A percentile compares a stretch with the other conserved stretches of the same genome.
Evolutionary conservation across 2,113 vertebrate genomes (phyloP).

Genomic region (Aldabrachelys gigantea): DNA sequence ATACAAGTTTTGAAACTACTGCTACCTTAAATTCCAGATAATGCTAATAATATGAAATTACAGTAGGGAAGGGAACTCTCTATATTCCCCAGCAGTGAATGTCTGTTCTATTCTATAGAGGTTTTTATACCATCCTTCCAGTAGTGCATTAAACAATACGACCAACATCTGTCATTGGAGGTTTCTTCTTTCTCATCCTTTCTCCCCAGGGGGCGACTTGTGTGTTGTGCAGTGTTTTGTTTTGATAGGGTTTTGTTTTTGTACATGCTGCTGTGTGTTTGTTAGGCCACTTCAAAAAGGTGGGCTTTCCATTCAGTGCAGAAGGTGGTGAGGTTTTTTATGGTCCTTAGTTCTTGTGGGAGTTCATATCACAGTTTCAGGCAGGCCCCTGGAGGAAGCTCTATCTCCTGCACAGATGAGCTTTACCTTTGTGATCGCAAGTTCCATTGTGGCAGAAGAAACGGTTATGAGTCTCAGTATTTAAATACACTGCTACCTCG

Average conservation of each 20-base stretch:
- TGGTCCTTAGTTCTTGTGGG: neutral
- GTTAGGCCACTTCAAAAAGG: neutral
- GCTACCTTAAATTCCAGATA: neutral
- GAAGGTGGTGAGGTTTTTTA: neutral
- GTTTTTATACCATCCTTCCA: neutral
- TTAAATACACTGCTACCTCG: neutral
- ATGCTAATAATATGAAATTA: neutral
- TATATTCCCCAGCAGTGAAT: neutral
- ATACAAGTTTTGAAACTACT: neutral
- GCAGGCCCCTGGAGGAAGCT: neutral
- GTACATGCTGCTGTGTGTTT: neutral
- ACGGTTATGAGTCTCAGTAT: neutral
- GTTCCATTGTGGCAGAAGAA: neutral
- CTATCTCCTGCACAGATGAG: neutral
- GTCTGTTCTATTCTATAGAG: neutral
- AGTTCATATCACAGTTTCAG: neutral
- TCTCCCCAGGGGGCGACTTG: neutral
- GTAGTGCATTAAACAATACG: neutral
- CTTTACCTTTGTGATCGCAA: neutral
- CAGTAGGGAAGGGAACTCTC: neutral
- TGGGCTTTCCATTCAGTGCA: neutral
- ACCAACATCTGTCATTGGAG: neutral
- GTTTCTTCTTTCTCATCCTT: constrained; percentile 14
- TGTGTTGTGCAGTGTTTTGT: neutral
- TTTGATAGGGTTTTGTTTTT: neutral